Evolutionary conservation across 2,888 invertebrate genomes (phyloP).

Genomic region (Macrosiphum euphorbiae): DNA sequence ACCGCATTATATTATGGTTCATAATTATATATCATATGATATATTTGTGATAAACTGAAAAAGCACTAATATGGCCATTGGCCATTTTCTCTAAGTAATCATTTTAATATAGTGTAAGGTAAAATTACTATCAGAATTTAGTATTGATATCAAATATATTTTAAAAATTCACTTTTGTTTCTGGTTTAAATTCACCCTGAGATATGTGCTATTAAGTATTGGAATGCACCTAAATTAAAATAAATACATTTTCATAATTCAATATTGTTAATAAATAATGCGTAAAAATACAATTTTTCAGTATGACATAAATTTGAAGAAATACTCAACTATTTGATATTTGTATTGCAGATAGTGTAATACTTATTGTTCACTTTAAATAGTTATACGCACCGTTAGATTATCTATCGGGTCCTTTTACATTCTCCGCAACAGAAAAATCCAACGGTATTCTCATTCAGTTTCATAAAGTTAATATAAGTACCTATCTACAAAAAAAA

Average conservation of each 20-base stretch:
- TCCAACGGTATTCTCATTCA: not conserved
- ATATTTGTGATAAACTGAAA: not conserved
- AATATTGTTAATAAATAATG: not conserved
- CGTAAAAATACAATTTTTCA: not conserved
- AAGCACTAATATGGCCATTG: not conserved
- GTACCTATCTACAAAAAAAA: not conserved
- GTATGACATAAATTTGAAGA: not conserved
- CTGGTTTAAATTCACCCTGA: not conserved
- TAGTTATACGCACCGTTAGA: conserved; percentile 15
- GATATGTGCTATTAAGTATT: not conserved
- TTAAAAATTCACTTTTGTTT: not conserved
- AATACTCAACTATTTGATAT: not conserved
- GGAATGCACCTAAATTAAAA: not conserved
- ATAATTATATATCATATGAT: not conserved
- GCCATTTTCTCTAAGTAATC: not conserved
- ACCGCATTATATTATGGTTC: not conserved
- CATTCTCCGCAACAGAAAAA: conserved; percentile 44
- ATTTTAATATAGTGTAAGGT: not conserved
- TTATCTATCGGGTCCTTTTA: conserved; percentile 52
- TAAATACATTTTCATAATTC: not conserved
- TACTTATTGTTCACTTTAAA: not conserved
- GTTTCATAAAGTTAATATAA: not conserved
- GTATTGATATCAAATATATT: not conserved
- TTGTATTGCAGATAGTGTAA: not conserved
- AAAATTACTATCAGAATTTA: not conserved